Evolutionary conservation across 2,888 invertebrate species (phyloP).

Genomic region (Caenorhabditis sinica): DNA sequence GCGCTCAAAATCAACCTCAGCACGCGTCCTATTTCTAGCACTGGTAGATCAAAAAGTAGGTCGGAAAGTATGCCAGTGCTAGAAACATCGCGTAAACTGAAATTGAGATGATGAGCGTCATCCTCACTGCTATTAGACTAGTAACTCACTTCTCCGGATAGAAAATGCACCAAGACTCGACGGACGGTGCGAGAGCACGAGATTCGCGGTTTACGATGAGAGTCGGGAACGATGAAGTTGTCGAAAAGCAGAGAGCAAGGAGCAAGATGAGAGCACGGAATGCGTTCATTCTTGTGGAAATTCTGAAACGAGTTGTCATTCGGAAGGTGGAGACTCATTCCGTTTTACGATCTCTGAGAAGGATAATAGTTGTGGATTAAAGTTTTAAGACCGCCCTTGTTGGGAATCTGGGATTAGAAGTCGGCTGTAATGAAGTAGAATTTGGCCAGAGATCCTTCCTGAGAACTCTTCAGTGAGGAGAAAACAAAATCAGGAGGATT

Average conservation of each 20-base stretch:
- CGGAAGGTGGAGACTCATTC: neutral
- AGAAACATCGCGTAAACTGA: too few species aligned
- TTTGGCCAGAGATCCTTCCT: neutral
- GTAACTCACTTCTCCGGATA: slow-evolving; percentile 65
- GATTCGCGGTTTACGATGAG: slow-evolving; percentile 47
- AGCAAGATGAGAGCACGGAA: slow-evolving; percentile 39
- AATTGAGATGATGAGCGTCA: neutral
- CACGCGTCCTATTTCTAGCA: too few species aligned
- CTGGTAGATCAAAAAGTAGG: too few species aligned
- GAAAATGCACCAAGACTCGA: slow-evolving; percentile 71
- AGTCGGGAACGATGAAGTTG: slow-evolving; percentile 35
- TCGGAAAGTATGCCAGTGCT: too few species aligned
- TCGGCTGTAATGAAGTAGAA: too few species aligned
- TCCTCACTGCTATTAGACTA: neutral
- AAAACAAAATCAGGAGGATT: neutral
- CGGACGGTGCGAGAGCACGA: slow-evolving; percentile 66
- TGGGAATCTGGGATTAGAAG: neutral
- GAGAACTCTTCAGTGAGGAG: too few species aligned
- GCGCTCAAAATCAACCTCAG: too few species aligned
- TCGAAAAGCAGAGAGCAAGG: slow-evolving; percentile 25
- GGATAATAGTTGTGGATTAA: slow-evolving; percentile 1
- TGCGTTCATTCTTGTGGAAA: slow-evolving; percentile 30
- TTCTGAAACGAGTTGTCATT: neutral
- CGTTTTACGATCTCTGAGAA: neutral
- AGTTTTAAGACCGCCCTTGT: slow-evolving; percentile 4